Evolutionary conservation across 2,888 invertebrate genomes (phyloP).

Genomic region (Lysandra coridon): DNA sequence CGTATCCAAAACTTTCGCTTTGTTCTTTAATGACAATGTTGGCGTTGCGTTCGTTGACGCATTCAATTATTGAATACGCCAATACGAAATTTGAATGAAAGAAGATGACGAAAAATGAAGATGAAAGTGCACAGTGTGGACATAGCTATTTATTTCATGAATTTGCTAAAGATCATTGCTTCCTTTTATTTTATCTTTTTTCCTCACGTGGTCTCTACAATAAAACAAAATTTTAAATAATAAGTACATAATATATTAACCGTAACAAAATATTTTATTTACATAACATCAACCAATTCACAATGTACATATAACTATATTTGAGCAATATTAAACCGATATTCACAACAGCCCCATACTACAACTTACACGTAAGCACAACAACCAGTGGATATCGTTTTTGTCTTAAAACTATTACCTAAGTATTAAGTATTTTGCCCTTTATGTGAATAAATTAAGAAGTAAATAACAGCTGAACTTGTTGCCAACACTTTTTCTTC

Average conservation of each 20-base stretch:
- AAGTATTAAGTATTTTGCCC: not conserved
- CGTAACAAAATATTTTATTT: slow-evolving; percentile 68
- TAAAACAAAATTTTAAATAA: slow-evolving; percentile 36
- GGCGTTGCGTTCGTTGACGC: too few species aligned
- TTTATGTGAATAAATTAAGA: not conserved
- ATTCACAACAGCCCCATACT: slow-evolving; percentile 33
- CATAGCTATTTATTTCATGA: too few species aligned
- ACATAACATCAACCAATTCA: slow-evolving; percentile 45
- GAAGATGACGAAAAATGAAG: too few species aligned
- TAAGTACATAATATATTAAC: slow-evolving; percentile 39
- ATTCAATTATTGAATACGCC: too few species aligned
- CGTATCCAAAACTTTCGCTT: too few species aligned
- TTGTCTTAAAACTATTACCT: not conserved
- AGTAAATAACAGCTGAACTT: too few species aligned
- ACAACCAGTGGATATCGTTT: not conserved
- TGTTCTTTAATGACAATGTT: too few species aligned
- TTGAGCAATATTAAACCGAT: slow-evolving; percentile 66
- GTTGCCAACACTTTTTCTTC: too few species aligned
- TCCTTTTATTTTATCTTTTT: too few species aligned
- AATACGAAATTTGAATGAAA: too few species aligned
- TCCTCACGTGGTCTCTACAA: not conserved
- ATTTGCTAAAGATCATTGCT: too few species aligned
- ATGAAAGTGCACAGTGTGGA: too few species aligned
- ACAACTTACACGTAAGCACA: not conserved
- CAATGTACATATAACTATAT: slow-evolving; percentile 47